Evolutionary conservation across 2,888 invertebrate genomes (phyloP).

Genomic region (Psylliodes chrysocephalus): DNA sequence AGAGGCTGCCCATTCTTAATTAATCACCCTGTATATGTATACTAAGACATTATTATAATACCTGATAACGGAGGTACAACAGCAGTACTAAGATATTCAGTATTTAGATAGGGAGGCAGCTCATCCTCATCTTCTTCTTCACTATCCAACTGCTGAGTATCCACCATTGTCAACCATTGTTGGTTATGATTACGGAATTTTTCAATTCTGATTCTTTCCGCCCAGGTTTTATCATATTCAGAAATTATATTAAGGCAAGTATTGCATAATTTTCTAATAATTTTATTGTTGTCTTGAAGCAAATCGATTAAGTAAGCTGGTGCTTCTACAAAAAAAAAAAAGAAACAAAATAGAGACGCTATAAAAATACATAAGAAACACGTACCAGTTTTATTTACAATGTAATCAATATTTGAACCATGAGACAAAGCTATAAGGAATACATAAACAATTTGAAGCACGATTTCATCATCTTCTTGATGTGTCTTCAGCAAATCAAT

Average conservation of each 20-base stretch:
- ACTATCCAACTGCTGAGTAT: constrained; percentile 69
- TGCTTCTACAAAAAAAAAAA: constrained; percentile 76
- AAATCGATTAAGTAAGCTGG: constrained; percentile 96
- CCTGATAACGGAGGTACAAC: constrained; percentile 60
- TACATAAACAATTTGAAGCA: constrained; percentile 95
- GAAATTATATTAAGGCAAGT: constrained; percentile 95
- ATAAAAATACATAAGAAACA: too few species aligned
- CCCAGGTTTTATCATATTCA: constrained; percentile 91
- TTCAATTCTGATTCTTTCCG: constrained; percentile 91
- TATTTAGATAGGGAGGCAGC: constrained; percentile 79
- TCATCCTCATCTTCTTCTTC: constrained; percentile 71
- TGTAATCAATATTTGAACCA: constrained; percentile 79
- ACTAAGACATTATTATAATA: constrained; percentile 34
- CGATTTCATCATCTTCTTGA: constrained; percentile 98
- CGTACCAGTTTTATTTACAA: constrained; percentile 85
- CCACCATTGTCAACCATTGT: constrained; percentile 98
- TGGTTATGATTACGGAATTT: constrained; percentile 98
- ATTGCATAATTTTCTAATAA: constrained; percentile 94
- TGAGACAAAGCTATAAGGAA: constrained; percentile 91
- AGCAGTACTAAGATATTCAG: constrained; percentile 69
- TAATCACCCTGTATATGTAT: too few species aligned
- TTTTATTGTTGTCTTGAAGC: constrained; percentile 96
- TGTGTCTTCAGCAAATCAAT: constrained; percentile 91
- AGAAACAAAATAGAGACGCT: too few species aligned
- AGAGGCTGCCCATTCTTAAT: too few species aligned